Percentiles rank a stretch among this genome's conserved stretches.
phyloP scores from a whole-genome alignment of 1,140 invertebrate species.

The Calliphora vicina region DNA sequence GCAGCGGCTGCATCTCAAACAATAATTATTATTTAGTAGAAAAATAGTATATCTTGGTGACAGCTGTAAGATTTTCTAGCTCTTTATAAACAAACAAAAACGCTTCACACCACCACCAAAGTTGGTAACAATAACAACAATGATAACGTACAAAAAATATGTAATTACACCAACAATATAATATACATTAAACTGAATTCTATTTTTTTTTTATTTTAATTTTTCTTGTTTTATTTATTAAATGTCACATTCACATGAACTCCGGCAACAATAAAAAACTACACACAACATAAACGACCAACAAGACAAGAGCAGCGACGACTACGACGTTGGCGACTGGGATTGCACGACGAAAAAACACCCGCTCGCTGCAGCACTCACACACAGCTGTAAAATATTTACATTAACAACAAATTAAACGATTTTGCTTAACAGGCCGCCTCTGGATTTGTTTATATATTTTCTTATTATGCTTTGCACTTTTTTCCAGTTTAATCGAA shows the following conservation, averaged over 20 bases:
- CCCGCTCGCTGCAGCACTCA: not conserved
- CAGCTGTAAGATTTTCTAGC: not conserved
- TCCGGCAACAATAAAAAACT: not conserved
- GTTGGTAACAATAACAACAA: not conserved
- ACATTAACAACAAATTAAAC: not conserved
- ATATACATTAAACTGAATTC: not conserved
- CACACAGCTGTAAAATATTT: not conserved
- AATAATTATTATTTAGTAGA: not conserved
- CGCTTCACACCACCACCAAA: not conserved
- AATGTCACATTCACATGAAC: slow-evolving; percentile 33
- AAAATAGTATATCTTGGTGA: no score
- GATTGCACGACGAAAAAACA: not conserved
- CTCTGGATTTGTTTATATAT: not conserved
- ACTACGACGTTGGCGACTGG: not conserved
- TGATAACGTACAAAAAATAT: not conserved
- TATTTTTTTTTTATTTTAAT: not conserved
- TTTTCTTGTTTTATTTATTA: slow-evolving; percentile 23
- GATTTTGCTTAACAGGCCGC: not conserved
- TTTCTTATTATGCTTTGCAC: not conserved
- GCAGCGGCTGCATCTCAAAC: not conserved
- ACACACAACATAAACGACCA: not conserved
- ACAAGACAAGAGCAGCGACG: not conserved
- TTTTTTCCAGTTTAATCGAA: not conserved
- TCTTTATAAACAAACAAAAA: not conserved
- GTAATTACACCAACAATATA: not conserved